Evolutionary conservation across 2,888 invertebrate species (phyloP).

Genomic region (Auanema sp.): DNA sequence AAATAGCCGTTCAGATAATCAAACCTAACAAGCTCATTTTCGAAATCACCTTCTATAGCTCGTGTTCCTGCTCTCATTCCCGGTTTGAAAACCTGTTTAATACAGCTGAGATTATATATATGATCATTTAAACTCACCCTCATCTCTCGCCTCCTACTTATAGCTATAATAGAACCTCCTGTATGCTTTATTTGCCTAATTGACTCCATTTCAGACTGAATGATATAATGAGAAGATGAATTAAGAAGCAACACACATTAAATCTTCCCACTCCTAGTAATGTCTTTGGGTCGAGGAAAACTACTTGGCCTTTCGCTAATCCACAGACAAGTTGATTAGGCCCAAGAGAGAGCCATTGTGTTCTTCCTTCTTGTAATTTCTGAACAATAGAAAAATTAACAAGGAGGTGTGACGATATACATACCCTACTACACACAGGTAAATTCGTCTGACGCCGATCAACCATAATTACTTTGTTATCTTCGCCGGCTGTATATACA

Average conservation of each 20-base stretch:
- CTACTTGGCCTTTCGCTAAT: slow-evolving; percentile 11
- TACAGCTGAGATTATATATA: background rate
- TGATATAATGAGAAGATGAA: no score
- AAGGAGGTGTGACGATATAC: background rate
- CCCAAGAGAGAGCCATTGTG: slow-evolving; percentile 1
- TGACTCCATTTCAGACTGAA: no score
- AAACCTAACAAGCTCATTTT: slow-evolving; percentile 15
- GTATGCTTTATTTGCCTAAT: slow-evolving; percentile 20
- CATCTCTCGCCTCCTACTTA: slow-evolving; percentile 9
- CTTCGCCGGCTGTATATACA: slow-evolving; percentile 34
- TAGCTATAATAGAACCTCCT: slow-evolving; percentile 12
- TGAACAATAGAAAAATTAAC: background rate
- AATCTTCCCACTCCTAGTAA: slow-evolving; percentile 4
- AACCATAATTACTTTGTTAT: slow-evolving; percentile 27
- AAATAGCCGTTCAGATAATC: slow-evolving; percentile 21
- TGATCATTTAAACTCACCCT: background rate
- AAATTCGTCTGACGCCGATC: slow-evolving; percentile 19
- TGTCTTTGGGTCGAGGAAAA: slow-evolving; percentile 3
- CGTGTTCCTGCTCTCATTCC: slow-evolving; percentile 5
- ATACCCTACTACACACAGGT: slow-evolving; percentile 10
- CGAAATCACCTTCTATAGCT: slow-evolving; percentile 7
- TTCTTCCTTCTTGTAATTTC: no score
- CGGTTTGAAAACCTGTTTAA: slow-evolving; percentile 10
- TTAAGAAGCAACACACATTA: background rate
- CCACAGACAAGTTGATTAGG: slow-evolving; percentile 18